Evolutionary conservation across 2,888 invertebrate species (phyloP), one percentile per base, ranked within the genome.

Genomic region (Phragmatobia fuliginosa): DNA sequence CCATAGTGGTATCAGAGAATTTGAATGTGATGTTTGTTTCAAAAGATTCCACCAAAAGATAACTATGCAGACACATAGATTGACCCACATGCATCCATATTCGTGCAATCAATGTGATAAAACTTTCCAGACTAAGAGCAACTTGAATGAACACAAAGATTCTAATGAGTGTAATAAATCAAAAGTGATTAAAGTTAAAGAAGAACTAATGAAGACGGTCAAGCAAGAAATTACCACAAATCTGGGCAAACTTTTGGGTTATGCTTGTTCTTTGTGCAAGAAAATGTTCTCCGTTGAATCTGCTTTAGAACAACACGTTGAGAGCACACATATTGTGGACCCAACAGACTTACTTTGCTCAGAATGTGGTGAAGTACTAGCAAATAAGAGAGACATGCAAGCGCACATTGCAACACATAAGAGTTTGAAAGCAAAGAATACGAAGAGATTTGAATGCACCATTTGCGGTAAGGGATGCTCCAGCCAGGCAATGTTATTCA

Each of bases 21-120:
- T 92, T 74, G 91, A 92, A 77, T 95, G 95, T 83, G 94, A 95
- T 68, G 88, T 95, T 16, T 95, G 95, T 76, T 87, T 85, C 18
- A 95, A 94, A 73, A 83, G 92, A 45, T 95, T 95, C 82, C 92
- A 92, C 68, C 95, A 95, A 66, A 95, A 94, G 81, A 94, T 94
- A 21, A 94, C 95, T 1, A 94, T 95, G 95, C 95, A 95, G 76
- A 95, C 95, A 0, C 95, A 95, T 70, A 85, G 92, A 68, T 70
- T 95, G 41, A 94, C 94, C 0, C 95, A 95, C 66, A 82, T 92
- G 68, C 90, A 93, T 66, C 90, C 91, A 0, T 89, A 90, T 66
- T 83, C 87, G 0, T 95, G 95, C 75, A 88, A 87, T 16, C 85
- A 88, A n/a, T 95, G 95, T 63, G 92, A 92, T 0, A 77, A 85